Evolutionary conservation across 2,888 invertebrate species (phyloP).

Genomic region (Eristalis intricaria): DNA sequence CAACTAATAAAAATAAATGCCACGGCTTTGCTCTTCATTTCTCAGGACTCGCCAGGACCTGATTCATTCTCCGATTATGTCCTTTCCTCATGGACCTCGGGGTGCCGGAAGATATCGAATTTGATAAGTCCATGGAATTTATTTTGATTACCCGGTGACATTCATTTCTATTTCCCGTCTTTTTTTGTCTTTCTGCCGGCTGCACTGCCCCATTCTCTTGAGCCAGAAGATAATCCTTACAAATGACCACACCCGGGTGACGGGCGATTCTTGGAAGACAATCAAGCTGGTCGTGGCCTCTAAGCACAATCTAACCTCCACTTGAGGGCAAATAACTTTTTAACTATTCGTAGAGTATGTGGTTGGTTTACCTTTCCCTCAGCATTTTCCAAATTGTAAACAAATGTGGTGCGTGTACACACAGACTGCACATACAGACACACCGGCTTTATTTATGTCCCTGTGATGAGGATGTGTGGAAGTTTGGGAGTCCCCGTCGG

Average conservation of each 20-base stretch:
- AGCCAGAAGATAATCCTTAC: constrained; percentile 72
- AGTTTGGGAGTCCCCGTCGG: constrained; percentile 54
- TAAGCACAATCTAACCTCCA: constrained; percentile 50
- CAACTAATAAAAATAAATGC: constrained; percentile 65
- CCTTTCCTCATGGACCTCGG: neutral
- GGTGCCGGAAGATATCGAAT: constrained; percentile 52
- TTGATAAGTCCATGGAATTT: constrained; percentile 76
- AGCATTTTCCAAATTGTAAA: constrained; percentile 48
- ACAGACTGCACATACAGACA: constrained; percentile 9
- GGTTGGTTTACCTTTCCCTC: constrained; percentile 50
- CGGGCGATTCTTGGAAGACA: constrained; percentile 14
- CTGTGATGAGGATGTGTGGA: constrained; percentile 47
- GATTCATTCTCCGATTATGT: constrained; percentile 63
- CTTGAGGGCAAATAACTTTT: constrained; percentile 61
- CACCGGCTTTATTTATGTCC: constrained; percentile 49
- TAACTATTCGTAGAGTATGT: constrained; percentile 66
- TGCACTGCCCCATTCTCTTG: constrained; percentile 55
- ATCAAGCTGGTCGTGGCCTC: constrained; percentile 34
- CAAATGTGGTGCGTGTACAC: constrained; percentile 32
- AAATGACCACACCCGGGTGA: constrained; percentile 72
- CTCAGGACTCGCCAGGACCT: constrained; percentile 16
- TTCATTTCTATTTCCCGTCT: constrained; percentile 80
- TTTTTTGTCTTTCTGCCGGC: constrained; percentile 72
- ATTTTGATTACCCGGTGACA: constrained; percentile 81
- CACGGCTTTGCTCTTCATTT: constrained; percentile 57